These are phyloP conservation scores for Teleogryllus occipitalis DNA, from an alignment of 1,140 invertebrate species.

Conservation along the genomic window DNA sequence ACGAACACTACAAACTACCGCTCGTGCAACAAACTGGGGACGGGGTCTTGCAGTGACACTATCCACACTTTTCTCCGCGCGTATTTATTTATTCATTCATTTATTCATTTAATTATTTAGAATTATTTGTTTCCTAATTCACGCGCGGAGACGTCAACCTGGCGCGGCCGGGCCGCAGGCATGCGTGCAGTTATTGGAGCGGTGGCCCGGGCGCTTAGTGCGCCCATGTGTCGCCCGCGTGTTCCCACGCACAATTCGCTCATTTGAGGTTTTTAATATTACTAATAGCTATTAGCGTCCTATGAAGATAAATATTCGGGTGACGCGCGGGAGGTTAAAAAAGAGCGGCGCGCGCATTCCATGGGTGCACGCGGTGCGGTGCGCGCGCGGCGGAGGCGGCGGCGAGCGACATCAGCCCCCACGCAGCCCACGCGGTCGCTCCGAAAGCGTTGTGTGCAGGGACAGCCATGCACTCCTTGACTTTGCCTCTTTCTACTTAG, in stretches of 20 bases:
- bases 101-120: not conserved
- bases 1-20: no score
- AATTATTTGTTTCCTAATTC: not conserved
- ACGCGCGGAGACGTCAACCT: not conserved
- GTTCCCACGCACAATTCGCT: not conserved
- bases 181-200: not conserved
- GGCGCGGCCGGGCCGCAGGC: not conserved
- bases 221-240: not conserved
- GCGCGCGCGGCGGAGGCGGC: no score
- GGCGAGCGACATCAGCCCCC: no score
- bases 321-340: not conserved
- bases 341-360: not conserved
- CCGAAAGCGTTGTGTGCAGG: no score
- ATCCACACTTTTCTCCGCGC: not conserved
- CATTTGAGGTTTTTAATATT: not conserved
- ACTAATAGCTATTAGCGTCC: constrained; percentile 1
- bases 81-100: not conserved
- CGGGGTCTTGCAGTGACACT: no score
- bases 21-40: no score
- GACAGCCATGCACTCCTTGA: no score
- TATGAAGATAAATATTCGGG: not conserved
- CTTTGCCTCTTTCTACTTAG: no score
- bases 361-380: no score
- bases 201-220: not conserved
- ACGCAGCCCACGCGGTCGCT: no score